Percentiles rank a stretch among this genome's conserved stretches.
These are phyloP conservation scores for Limnephilus lunatus DNA, from an alignment of 2,888 invertebrate genomes.

Conservation along the genomic window DNA sequence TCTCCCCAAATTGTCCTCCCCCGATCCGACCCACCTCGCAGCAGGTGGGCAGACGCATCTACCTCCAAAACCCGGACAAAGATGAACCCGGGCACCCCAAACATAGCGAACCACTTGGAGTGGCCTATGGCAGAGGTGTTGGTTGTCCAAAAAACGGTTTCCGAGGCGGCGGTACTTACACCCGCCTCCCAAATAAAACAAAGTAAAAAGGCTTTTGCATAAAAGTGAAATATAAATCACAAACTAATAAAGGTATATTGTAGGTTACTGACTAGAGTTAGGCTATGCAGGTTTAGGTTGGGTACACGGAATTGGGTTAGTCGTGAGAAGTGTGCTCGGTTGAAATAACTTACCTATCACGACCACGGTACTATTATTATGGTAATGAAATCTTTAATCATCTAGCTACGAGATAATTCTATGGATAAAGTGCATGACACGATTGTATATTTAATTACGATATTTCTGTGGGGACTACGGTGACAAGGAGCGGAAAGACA, in stretches of 20 bases:
- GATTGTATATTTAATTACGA: neutral
- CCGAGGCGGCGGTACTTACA: too few species aligned
- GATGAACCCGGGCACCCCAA: too few species aligned
- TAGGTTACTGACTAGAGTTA: neutral
- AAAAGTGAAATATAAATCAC: neutral
- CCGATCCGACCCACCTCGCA: too few species aligned
- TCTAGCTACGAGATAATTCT: neutral
- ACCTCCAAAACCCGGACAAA: too few species aligned
- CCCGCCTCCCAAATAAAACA: too few species aligned
- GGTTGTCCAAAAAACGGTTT: too few species aligned
- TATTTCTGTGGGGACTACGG: neutral
- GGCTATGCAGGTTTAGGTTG: neutral
- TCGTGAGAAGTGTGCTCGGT: neutral
- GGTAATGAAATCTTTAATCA: constrained; percentile 12
- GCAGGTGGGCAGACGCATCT: too few species aligned
- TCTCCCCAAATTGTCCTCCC: too few species aligned
- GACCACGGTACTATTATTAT: neutral
- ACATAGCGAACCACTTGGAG: too few species aligned
- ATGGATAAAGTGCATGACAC: neutral
- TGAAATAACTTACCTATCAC: constrained; percentile 32
- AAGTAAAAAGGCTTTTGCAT: too few species aligned
- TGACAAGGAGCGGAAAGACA: neutral
- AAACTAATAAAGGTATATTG: neutral
- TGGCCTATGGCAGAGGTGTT: too few species aligned
- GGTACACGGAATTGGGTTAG: constrained; percentile 18